Base-by-base conservation (phyloP, 35 echinoderm and acorn worm species). In the Ptychodera flava region DNA sequence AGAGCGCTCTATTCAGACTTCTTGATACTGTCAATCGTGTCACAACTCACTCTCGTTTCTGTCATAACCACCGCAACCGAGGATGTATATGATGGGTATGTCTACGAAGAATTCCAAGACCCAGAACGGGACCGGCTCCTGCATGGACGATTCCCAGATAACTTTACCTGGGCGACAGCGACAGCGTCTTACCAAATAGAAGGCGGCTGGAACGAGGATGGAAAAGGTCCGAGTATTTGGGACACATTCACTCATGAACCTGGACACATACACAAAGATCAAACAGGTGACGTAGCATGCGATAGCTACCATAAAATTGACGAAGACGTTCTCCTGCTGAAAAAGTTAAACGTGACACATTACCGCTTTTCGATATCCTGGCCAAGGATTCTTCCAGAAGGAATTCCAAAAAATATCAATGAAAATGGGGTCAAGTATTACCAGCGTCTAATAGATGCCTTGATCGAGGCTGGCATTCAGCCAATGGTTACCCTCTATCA, bases 281-380 rank as follows among this genome's bases (percentile, higher is more conserved):
- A 93, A 28, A 97, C 89, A 35, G 95, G 87, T 16, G 92, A 97
- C 77, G 52, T 93, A 29, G 90, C 95, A 0, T 93, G 95, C 79
- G 92, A 93, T 84, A 97, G 95, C 81, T 97, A 97, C 78, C 31
- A 97, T 38, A 97, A 93, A 84, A 79, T 89, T 1, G 87, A 90
- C 16, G 87, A 93, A 76, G 95, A 97, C 80, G 75, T 97, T 30
- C 28, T 29, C 0, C 83, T 97, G 32, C 78, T 97, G 36, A 90
- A 92, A 32, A 79, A 91, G 33, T 83, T 97, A 22, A 92, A 89
- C 1, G 89, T 97, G 53, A 86, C 34, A 10, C 85, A 93, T 31
- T 97, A 97, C 83, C 95, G 95, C 22, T 93, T 97, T 52, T 97
- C 95, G 16, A 75, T 97, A 14, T 97, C 95, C 14, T 97, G 95